These are phyloP conservation scores for Hippoglossus hippoglossus DNA, from an alignment of 2,797 vertebrate species.

Conservation along the genomic window DNA sequence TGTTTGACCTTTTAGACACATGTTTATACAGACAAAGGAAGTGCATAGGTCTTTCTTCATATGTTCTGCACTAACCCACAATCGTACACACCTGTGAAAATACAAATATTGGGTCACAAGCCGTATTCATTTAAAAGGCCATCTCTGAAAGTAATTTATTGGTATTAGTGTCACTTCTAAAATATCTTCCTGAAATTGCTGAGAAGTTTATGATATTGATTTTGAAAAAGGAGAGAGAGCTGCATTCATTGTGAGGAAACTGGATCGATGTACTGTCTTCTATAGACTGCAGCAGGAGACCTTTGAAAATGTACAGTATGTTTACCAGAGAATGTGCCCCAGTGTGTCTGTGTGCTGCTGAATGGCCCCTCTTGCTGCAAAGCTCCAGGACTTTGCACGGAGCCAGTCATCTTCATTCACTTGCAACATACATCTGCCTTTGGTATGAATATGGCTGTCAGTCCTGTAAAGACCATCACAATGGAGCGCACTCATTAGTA, in stretches of 20 bases:
- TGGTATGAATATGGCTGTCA: constrained; percentile 78
- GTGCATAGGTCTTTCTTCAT: too few species aligned
- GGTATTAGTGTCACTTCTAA: neutral
- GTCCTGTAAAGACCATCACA: constrained; percentile 71
- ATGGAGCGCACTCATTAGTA: constrained; percentile 80
- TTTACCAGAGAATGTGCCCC: constrained; percentile 17
- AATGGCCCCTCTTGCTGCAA: constrained; percentile 37
- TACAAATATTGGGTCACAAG: constrained; percentile 1
- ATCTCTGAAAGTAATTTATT: neutral
- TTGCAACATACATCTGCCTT: constrained; percentile 61
- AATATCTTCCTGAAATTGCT: constrained; percentile 21
- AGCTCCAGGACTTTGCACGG: constrained; percentile 48
- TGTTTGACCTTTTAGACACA: too few species aligned
- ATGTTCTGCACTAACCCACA: neutral
- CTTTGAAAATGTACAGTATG: constrained; percentile 38
- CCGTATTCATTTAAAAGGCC: neutral
- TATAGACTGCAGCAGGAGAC: constrained; percentile 24
- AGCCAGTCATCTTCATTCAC: constrained; percentile 60
- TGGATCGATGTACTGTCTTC: constrained; percentile 44
- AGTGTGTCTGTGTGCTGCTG: constrained; percentile 28
- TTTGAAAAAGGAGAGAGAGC: constrained; percentile 25
- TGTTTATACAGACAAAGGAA: too few species aligned
- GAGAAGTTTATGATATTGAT: constrained; percentile 26
- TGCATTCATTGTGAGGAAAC: constrained; percentile 12
- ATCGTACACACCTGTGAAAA: constrained; percentile 3